phyloP scores from a whole-genome alignment of 2,113 vertebrate genomes.

The Piaya cayana region DNA sequence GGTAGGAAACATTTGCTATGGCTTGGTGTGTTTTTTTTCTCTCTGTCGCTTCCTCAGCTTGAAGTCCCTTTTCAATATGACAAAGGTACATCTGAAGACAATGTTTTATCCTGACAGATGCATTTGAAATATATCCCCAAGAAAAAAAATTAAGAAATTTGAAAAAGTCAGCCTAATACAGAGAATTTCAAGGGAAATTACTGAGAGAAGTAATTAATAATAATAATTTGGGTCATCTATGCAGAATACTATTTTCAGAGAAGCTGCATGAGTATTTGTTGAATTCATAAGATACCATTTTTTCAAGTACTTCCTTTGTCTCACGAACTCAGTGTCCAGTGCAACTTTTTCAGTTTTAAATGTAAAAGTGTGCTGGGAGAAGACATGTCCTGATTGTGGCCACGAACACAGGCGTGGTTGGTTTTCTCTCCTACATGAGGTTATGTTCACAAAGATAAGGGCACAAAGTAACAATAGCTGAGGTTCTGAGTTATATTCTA shows the following conservation, averaged over 20 bases:
- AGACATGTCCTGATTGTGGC: background rate
- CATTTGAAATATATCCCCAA: background rate
- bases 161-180: background rate
- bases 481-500: background rate
- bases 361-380: background rate
- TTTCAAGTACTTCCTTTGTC: background rate
- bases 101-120: background rate
- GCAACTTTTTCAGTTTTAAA: background rate
- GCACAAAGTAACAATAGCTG: background rate
- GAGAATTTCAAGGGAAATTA: background rate
- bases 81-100: background rate
- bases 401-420: background rate
- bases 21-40: background rate
- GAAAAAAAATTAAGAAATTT: background rate
- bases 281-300: background rate
- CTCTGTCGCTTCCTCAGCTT: background rate
- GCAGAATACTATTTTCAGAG: background rate
- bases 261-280: background rate
- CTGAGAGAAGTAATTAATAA: background rate
- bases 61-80: background rate
- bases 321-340: background rate
- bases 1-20: background rate
- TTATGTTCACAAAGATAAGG: background rate
- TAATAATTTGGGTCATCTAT: background rate
- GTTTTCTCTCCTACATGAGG: background rate